Conservation (phyloP, 2,888 invertebrate genomes). For the Sphinx pinastri region DNA sequence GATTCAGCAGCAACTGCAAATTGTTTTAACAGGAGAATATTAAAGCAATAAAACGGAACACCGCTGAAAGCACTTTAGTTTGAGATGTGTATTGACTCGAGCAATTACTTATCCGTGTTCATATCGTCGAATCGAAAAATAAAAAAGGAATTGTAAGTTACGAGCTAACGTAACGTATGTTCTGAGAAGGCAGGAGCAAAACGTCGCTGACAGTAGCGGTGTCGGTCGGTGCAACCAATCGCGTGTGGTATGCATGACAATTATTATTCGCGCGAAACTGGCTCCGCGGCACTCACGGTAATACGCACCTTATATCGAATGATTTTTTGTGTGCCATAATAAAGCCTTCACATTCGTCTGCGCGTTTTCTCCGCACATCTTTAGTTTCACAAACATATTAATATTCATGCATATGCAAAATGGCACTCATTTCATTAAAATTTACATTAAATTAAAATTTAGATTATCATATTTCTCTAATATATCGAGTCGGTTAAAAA, state of each 20-base stretch:
- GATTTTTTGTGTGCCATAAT: conserved; percentile 9
- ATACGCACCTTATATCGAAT: conserved; percentile 18
- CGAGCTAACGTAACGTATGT: conserved; percentile 56
- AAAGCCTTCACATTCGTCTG: conserved; percentile 8
- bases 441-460: conserved; percentile 20
- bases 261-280: conserved; percentile 30
- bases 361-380: conserved; percentile 7
- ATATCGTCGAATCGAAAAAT: conserved; percentile 59
- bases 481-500: conserved; percentile 12
- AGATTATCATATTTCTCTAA: conserved; percentile 19
- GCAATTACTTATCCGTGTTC: conserved; percentile 68
- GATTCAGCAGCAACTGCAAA: conserved; percentile 2
- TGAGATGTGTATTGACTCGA: conserved; percentile 52
- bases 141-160: conserved; percentile 63
- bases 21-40: conserved; percentile 5
- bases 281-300: conserved; percentile 15
- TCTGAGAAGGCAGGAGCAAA: conserved; percentile 58
- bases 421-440: conserved; percentile 13
- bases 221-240: conserved; percentile 46
- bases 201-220: conserved; percentile 63
- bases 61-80: conserved; percentile 42
- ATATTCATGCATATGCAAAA: conserved; percentile 21
- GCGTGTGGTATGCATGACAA: conserved; percentile 54
- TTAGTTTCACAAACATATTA: conserved; percentile 12
- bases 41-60: conserved; percentile 40